Conservation (phyloP, 2,888 invertebrate genomes). For the Papilio demoleus region DNA sequence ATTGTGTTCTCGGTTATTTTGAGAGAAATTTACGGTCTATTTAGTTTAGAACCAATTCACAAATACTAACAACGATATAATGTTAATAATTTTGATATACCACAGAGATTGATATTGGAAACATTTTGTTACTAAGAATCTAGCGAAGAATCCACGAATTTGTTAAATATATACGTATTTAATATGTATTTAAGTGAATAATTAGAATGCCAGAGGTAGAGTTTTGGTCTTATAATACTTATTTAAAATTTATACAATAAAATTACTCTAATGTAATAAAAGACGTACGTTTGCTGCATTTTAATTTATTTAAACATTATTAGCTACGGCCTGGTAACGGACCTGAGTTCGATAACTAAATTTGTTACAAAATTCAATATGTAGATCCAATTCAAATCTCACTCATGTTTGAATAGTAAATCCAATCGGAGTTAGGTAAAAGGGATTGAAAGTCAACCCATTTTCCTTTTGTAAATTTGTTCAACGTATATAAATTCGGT, state of each 20-base stretch:
- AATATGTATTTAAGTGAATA: no score
- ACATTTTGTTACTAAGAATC: background rate
- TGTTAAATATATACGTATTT: no score
- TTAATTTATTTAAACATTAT: background rate
- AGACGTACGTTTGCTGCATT: no score
- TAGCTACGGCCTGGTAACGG: background rate
- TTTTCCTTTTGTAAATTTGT: constrained; percentile 23
- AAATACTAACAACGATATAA: background rate
- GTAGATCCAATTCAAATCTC: constrained; percentile 30
- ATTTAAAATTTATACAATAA: no score
- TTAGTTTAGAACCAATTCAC: background rate
- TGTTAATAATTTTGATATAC: background rate
- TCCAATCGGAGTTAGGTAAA: constrained; percentile 32
- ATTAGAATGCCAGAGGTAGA: no score
- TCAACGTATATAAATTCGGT: constrained; percentile 4
- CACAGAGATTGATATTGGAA: background rate
- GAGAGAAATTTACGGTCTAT: constrained; percentile 1
- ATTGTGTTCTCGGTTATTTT: background rate
- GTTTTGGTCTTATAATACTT: no score
- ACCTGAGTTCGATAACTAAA: constrained; percentile 3
- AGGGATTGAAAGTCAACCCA: constrained; percentile 29
- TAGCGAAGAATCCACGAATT: no score
- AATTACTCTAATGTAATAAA: no score
- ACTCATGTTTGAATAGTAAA: constrained; percentile 32
- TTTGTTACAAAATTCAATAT: constrained; percentile 18